Base-by-base conservation (phyloP, 35 echinoderm and acorn worm genomes). In the Apostichopus californicus region DNA sequence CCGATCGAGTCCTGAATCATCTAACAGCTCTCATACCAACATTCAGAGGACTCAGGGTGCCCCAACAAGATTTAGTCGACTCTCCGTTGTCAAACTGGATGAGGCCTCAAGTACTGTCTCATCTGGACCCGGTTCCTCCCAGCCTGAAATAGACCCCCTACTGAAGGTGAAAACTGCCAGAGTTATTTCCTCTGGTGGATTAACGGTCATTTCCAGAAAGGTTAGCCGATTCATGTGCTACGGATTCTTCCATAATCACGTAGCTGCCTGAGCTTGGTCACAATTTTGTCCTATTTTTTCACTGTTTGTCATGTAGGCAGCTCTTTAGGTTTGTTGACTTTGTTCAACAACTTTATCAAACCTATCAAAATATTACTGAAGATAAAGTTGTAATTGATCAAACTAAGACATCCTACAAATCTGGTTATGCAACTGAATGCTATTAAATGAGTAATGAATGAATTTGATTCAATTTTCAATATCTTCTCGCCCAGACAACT, bases 181-280 rank as follows among this genome's bases (percentile, higher is more conserved):
- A 59, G 81, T 85, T 56, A 58, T 23, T 9, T 58, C 54, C 9
- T 60, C 81, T 57, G 81, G 81, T 56, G 81, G 81, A 59, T 24
- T 85, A 15, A 85, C 81, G 6, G 81, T 85, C 55, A 57, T 85
- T 11, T 60, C 81, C 9, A 56, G 81, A 59, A 85, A 85, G 81
- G 81, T 85, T 58, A 59, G 81, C 9, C 20, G 18, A 83, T 8
- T 83, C 55, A 8, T 10, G 18, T 68, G 8, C 13, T 68, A 68
- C 18, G 11, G 64, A 9, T 11, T 9, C 3, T 68, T 14, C 34
- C 34, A 46, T 46, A 2, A 0, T 46, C 1, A 46, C 1, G 34
- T 61, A 5, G 11, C 6, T 61, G 58, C 0, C 58, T 46, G 58
- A 61, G 58, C 1, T 61, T 46, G 34, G 34, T 46, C 34, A 46